phyloP scores from a whole-genome alignment of 2,888 invertebrate genomes.

The Epirrita christyi region DNA sequence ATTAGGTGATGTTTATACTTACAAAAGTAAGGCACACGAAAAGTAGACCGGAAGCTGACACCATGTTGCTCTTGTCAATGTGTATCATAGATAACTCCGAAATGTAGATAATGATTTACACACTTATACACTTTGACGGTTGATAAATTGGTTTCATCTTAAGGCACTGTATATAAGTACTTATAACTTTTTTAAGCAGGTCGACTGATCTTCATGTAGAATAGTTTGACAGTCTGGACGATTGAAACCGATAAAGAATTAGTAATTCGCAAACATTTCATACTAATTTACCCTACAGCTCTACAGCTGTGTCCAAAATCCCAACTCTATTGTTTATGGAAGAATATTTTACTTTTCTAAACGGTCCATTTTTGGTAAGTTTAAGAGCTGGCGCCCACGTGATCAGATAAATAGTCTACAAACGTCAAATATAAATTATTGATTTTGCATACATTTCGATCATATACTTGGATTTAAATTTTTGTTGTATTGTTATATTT shows the following conservation, averaged over 20 bases:
- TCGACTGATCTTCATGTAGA: conserved; percentile 7
- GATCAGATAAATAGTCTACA: too few species aligned
- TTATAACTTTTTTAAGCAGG: conserved; percentile 9
- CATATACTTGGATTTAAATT: too few species aligned
- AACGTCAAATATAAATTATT: too few species aligned
- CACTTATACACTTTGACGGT: conserved; percentile 46
- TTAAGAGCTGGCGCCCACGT: too few species aligned
- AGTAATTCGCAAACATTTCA: neutral
- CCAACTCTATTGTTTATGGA: too few species aligned
- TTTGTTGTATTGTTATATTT: too few species aligned
- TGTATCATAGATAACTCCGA: conserved; percentile 48
- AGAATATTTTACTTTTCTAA: too few species aligned
- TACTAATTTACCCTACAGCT: neutral
- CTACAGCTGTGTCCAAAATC: conserved; percentile 12
- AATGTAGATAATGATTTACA: conserved; percentile 50
- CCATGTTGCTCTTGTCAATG: conserved; percentile 54
- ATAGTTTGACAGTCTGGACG: neutral
- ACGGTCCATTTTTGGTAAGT: too few species aligned
- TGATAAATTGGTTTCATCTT: conserved; percentile 41
- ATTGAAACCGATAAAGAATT: neutral
- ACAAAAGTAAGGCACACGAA: conserved; percentile 54
- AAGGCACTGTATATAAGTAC: conserved; percentile 15
- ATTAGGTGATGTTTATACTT: conserved; percentile 57
- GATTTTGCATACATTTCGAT: too few species aligned
- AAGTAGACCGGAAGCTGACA: conserved; percentile 62